Evolutionary conservation across 2,797 vertebrate species (phyloP), one percentile per base, ranked within the genome.

Genomic region (Macroramphosus scolopax): DNA sequence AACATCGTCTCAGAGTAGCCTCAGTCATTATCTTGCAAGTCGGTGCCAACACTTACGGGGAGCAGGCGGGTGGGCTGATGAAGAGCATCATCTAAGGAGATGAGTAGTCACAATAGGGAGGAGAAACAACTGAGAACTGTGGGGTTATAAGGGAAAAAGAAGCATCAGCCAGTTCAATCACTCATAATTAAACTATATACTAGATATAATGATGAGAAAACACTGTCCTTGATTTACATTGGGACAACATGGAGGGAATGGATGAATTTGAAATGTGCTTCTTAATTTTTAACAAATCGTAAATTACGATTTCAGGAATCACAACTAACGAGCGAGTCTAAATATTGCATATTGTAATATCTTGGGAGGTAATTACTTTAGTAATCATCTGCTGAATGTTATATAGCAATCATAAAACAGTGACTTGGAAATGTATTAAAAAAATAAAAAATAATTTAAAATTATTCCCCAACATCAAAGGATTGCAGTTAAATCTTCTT

Each of bases 1-100:
- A 95, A 91, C 91, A 92, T 91, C 87, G 86, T 94, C 92, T 89
- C 83, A 58, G 90, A 92, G 91, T 92, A 91, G 77, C 87, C 90
- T 91, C 87, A 83, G 90, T 92, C 92, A 95, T 95, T 95, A 92
- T 89, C 63, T 47, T 82, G 87, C 90, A 72, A 91, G 88, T 63
- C 7, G 33, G 28, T 85, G 86, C 83, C 82, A 83, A 78, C 57
- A 78, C 62, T 51, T 8, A 70, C 65, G 68, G 49, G 65, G 75
- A 81, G 70, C 81, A 84, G 82, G 82, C 75, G 70, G 78, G 66
- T 69, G 66, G 79, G 70, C 67, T 77, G 82, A 82, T 80, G 75
- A 81, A 76, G 78, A 85, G 58, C 73, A 74, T 79, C 77, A 64
- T 76, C 74, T 71, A 71, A 62, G 75, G 63, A 66, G 72, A 80